These are phyloP conservation scores for Neodiprion fabricii DNA, from an alignment of 1,140 invertebrate species.

Conservation along the genomic window DNA sequence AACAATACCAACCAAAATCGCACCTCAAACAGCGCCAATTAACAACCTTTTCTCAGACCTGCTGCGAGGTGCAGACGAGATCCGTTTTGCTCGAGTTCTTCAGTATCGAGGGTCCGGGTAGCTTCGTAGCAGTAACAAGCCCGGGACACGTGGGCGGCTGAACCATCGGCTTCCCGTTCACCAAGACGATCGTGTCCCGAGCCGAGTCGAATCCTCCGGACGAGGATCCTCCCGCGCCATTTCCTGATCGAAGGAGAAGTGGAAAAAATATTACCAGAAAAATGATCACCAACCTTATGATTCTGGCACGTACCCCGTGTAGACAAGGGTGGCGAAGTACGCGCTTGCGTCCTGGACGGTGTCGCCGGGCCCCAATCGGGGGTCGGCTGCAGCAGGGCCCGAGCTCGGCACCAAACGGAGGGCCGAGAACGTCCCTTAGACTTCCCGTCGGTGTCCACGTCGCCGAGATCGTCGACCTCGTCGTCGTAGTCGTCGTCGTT, in stretches of 20 bases:
- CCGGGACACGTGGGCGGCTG: slow-evolving; percentile 34
- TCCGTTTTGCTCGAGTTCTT: slow-evolving; percentile 62
- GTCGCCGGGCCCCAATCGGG: slow-evolving; percentile 70
- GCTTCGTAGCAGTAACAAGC: slow-evolving; percentile 42
- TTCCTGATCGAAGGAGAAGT: background rate
- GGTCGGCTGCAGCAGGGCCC: slow-evolving; percentile 67
- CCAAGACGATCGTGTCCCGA: slow-evolving; percentile 65
- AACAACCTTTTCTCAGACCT: slow-evolving; percentile 46
- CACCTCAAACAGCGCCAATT: background rate
- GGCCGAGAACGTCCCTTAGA: slow-evolving; percentile 31
- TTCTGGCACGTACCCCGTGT: slow-evolving; percentile 3
- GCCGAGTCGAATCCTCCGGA: slow-evolving; percentile 60
- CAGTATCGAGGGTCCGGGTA: slow-evolving; percentile 62
- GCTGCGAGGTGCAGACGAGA: slow-evolving; percentile 53
- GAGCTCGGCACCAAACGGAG: slow-evolving; percentile 50
- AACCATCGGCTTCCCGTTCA: slow-evolving; percentile 66
- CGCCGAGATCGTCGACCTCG: slow-evolving; percentile 44
- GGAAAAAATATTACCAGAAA: background rate
- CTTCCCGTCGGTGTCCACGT: slow-evolving; percentile 36
- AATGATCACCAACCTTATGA: background rate
- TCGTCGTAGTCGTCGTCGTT: slow-evolving; percentile 42
- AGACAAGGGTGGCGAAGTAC: slow-evolving; percentile 43
- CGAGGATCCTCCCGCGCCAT: slow-evolving; percentile 28
- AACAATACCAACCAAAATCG: background rate
- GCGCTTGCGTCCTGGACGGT: slow-evolving; percentile 48